Conservation (phyloP, 2,888 invertebrate genomes). For the Noctua janthina region DNA sequence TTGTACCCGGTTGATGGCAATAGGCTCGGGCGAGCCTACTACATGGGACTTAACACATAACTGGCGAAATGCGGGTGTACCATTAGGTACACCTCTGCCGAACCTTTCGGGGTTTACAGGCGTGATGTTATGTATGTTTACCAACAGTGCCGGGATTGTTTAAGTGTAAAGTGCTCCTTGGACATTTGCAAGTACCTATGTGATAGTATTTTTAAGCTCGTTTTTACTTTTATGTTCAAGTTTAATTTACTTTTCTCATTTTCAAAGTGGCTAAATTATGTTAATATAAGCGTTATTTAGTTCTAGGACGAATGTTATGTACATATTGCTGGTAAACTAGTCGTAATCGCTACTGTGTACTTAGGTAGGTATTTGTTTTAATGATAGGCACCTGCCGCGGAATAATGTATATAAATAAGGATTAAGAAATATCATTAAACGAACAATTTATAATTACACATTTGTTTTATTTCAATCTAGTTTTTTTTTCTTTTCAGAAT, state of each 20-base stretch:
- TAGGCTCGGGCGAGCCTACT: no score
- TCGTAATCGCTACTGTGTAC: constrained; percentile 60
- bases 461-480: constrained; percentile 66
- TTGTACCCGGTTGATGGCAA: no score
- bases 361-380: constrained; percentile 68
- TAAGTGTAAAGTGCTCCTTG: neutral
- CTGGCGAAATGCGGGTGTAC: no score
- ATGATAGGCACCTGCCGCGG: constrained; percentile 58
- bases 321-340: constrained; percentile 78
- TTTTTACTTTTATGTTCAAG: neutral
- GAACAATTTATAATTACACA: constrained; percentile 80
- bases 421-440: constrained; percentile 78
- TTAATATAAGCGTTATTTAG: constrained; percentile 87
- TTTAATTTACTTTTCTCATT: neutral
- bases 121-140: neutral
- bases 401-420: constrained; percentile 77
- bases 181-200: neutral
- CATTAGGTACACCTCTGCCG: no score
- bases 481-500: neutral
- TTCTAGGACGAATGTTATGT: constrained; percentile 87
- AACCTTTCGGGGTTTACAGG: neutral
- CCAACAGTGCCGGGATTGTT: neutral
- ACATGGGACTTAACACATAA: no score
- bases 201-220: neutral
- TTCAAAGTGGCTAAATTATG: constrained; percentile 58